phyloP scores from a whole-genome alignment of 2,113 vertebrate genomes.

The Salvator merianae region DNA sequence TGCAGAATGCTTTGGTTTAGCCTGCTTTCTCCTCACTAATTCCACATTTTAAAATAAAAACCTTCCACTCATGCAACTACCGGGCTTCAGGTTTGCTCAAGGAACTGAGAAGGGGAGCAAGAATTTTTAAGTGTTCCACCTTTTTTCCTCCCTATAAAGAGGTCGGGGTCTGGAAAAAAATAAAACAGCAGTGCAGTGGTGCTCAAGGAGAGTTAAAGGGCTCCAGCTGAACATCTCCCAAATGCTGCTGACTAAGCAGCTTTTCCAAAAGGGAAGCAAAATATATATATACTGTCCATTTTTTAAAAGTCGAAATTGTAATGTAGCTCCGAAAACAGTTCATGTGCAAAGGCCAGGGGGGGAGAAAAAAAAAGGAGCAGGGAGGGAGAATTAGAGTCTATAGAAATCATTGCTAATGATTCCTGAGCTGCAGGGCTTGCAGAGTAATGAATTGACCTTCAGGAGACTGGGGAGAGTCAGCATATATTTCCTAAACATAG shows the following conservation, averaged over 20 bases:
- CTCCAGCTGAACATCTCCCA: slow-evolving; percentile 29
- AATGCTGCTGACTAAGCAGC: slow-evolving; percentile 29
- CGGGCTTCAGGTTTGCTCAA: too few species aligned
- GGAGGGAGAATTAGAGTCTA: neutral
- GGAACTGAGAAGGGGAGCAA: neutral
- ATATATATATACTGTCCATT: neutral
- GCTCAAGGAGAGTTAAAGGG: slow-evolving; percentile 63
- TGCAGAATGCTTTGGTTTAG: too few species aligned
- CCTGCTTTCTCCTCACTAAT: too few species aligned
- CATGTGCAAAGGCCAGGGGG: neutral
- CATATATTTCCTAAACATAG: fast-evolving
- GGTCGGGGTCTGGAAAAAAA: neutral
- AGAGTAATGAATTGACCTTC: slow-evolving; percentile 36
- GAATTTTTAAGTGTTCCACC: neutral
- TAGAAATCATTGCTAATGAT: slow-evolving; percentile 15
- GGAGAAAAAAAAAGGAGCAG: neutral
- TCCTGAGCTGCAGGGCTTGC: neutral
- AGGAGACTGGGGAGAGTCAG: slow-evolving; percentile 3
- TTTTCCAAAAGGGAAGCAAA: slow-evolving; percentile 27
- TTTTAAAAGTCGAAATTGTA: slow-evolving; percentile 8
- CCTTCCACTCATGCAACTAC: too few species aligned
- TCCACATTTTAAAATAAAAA: too few species aligned
- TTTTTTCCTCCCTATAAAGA: neutral
- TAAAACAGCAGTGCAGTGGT: slow-evolving; percentile 46
- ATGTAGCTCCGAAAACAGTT: neutral